phyloP scores from a whole-genome alignment of 1,140 invertebrate species.

The Atta texana region DNA sequence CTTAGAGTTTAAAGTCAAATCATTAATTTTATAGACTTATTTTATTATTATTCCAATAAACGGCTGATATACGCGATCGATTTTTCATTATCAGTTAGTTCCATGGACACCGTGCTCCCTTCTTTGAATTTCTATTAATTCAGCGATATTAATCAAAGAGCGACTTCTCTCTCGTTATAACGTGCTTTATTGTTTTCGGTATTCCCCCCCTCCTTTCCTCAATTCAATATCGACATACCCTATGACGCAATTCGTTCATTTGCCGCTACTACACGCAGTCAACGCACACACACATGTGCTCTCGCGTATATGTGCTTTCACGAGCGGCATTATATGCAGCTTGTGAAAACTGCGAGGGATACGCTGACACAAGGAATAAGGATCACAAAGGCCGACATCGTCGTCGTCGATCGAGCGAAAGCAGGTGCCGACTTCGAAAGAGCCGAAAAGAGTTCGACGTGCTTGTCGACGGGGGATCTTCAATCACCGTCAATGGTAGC shows the following conservation, averaged over 20 bases:
- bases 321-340: constrained; percentile 29
- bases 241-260: constrained; percentile 72
- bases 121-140: constrained; percentile 67
- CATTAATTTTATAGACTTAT: neutral
- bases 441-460: constrained; percentile 80
- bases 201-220: constrained; percentile 40
- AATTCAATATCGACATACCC: constrained; percentile 73
- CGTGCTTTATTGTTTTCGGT: constrained; percentile 68
- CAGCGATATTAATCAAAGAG: constrained; percentile 75
- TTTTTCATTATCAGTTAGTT: neutral
- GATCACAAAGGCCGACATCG: constrained; percentile 67
- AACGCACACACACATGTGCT: neutral
- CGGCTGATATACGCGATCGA: neutral
- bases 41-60: neutral
- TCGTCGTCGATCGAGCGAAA: constrained; percentile 59
- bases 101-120: constrained; percentile 7
- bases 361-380: constrained; percentile 57
- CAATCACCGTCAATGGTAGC: constrained; percentile 72
- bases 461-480: constrained; percentile 78
- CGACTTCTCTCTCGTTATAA: constrained; percentile 69
- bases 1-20: neutral
- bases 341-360: constrained; percentile 66
- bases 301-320: too few relatives aligned
- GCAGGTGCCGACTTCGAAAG: constrained; percentile 79
- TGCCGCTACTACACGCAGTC: neutral